Base-by-base conservation (phyloP, 2,797 vertebrate species). In the Betta splendens region DNA sequence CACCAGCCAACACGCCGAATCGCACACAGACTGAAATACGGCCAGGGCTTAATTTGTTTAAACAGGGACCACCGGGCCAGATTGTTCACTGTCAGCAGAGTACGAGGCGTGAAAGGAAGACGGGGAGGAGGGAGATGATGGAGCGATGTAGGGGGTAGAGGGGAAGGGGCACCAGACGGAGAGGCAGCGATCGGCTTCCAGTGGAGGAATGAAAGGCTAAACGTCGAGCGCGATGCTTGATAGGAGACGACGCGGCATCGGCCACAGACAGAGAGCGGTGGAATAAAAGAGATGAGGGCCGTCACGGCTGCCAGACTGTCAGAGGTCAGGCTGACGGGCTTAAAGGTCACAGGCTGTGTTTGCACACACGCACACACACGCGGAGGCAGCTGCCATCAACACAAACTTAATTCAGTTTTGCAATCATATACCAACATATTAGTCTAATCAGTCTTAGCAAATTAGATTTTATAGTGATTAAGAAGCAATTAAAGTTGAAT, bases 161-260 rank as follows among this genome's bases (percentile, higher is more conserved):
- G 53, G 20, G 49, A 74, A 69, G 68, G 64, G 69, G 69, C 67
- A 76, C 32, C 75, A 81, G 75, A 84, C 80, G 81, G 75, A 70
- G 67, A 76, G 54, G 54, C 40, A 39, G 10, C 71, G 57, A 80
- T 79, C 57, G 35, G 10, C 37, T 12, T 23, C 21, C 4, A 26
- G 49, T 22, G 28, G 55, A 60, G 70, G 64, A 68, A 57, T 69
- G 67, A 75, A 64, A 75, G 74, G 69, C 67, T 75, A 77, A 85
- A 80, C 64, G 60, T 57, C 64, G 69, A 65, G 48, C 57, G 67
- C 81, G 86, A 88, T 77, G 91, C 79, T 73, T 37, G 87, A 90
- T 89, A 87, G 81, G 22, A 68, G 50, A 40, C 83, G 87, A 89
- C 90, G 85, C 77, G 83, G 79, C 89, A 85, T 89, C 83, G 75